Evolutionary conservation across 1,140 invertebrate species (phyloP).

Genomic region (Trissolcus basalis): DNA sequence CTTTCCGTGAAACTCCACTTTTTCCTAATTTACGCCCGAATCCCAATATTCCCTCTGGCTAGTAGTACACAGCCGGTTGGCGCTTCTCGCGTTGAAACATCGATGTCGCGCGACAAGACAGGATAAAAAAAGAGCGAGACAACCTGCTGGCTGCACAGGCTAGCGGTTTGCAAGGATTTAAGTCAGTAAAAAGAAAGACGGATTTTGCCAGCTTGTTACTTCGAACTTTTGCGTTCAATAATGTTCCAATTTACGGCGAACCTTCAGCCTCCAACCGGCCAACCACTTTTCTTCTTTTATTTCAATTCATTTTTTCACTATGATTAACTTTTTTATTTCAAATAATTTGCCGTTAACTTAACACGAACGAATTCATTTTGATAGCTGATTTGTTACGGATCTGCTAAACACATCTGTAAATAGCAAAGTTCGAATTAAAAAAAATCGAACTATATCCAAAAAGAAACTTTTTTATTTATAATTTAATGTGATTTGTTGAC

Average conservation of each 20-base stretch:
- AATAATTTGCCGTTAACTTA: constrained; percentile 24
- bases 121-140: constrained; percentile 17
- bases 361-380: constrained; percentile 7
- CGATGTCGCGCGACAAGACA: constrained; percentile 39
- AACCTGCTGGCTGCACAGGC: constrained; percentile 11
- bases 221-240: constrained; percentile 60
- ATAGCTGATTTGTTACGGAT: neutral
- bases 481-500: too few species aligned
- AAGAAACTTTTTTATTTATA: too few species aligned
- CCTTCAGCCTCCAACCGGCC: constrained; percentile 8
- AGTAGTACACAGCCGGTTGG: constrained; percentile 45
- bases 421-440: too few species aligned
- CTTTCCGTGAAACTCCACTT: constrained; percentile 65
- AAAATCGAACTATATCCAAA: too few species aligned
- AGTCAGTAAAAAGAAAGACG: constrained; percentile 51
- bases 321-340: constrained; percentile 37
- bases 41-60: constrained; percentile 59
- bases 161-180: constrained; percentile 47
- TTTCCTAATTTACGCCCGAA: constrained; percentile 70
- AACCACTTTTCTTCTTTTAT: constrained; percentile 10
- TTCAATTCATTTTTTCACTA: constrained; percentile 31
- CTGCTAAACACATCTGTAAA: too few species aligned
- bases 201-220: constrained; percentile 59
- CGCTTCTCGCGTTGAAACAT: constrained; percentile 50
- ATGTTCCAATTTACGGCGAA: constrained; percentile 60